phyloP scores from a whole-genome alignment of 2,888 invertebrate species.

The Deladenus siricidicola region DNA sequence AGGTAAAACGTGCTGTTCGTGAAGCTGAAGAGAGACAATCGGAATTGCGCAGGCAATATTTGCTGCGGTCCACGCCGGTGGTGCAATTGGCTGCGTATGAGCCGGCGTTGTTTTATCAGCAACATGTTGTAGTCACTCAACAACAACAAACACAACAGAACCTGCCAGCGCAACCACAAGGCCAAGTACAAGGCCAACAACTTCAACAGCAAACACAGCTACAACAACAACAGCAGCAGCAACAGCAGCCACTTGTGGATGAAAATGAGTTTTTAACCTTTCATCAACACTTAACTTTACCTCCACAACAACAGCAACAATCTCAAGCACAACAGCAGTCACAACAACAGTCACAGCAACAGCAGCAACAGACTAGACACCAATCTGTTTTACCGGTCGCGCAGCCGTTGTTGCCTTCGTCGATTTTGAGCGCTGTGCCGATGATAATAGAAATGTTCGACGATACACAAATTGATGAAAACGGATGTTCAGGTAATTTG shows the following conservation, averaged over 20 bases:
- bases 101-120: slow-evolving; percentile 72
- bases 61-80: slow-evolving; percentile 66
- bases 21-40: slow-evolving; percentile 79
- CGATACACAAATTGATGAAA: slow-evolving; percentile 85
- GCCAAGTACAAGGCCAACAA: slow-evolving; percentile 3
- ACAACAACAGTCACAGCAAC: slow-evolving; percentile 21
- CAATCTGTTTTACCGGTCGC: slow-evolving; percentile 67
- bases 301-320: not conserved
- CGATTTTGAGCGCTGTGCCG: slow-evolving; percentile 86
- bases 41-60: slow-evolving; percentile 34
- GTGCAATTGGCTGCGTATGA: slow-evolving; percentile 90
- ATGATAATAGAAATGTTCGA: slow-evolving; percentile 87
- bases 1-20: slow-evolving; percentile 68
- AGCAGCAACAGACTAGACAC: slow-evolving; percentile 29
- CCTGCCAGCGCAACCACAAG: not conserved
- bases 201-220: not conserved
- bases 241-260: slow-evolving; percentile 4
- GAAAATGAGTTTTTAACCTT: too few relatives aligned
- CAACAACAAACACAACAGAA: slow-evolving; percentile 22
- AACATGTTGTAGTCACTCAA: slow-evolving; percentile 15
- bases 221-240: slow-evolving; percentile 20
- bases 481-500: slow-evolving; percentile 66
- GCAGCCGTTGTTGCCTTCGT: slow-evolving; percentile 90
- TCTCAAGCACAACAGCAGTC: not conserved
- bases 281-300: too few relatives aligned